These are phyloP conservation scores for Hydraecia micacea DNA, from an alignment of 2,888 invertebrate genomes.

Conservation along the genomic window DNA sequence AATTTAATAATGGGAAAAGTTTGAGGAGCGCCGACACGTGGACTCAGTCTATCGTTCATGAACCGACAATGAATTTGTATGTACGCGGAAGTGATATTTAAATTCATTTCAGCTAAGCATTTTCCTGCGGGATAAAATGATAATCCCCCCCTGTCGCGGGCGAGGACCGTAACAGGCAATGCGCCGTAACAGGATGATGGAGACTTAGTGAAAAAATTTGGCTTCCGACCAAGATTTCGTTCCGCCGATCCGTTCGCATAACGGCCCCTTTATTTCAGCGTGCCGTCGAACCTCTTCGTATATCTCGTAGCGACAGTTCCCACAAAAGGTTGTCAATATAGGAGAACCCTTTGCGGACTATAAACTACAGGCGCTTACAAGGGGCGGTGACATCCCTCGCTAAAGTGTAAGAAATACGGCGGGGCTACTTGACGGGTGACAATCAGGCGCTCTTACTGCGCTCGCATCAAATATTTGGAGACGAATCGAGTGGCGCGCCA, in stretches of 20 bases:
- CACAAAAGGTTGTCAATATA: conserved; percentile 64
- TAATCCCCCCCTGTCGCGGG: conserved; percentile 56
- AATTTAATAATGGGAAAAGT: conserved; percentile 73
- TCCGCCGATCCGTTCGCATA: conserved; percentile 41
- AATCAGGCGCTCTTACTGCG: conserved; percentile 48
- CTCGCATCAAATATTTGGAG: conserved; percentile 60
- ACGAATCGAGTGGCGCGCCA: conserved; percentile 55
- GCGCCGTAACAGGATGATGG: conserved; percentile 50
- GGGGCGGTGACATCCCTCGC: conserved; percentile 40
- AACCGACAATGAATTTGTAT: conserved; percentile 61
- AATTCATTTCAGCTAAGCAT: conserved; percentile 62
- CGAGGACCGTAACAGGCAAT: conserved; percentile 53
- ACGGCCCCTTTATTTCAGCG: conserved; percentile 59
- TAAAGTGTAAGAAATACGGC: conserved; percentile 60
- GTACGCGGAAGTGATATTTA: conserved; percentile 65
- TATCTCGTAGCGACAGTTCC: conserved; percentile 56
- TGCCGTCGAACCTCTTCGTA: conserved; percentile 54
- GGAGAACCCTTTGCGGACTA: conserved; percentile 62
- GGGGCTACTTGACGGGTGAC: conserved; percentile 47
- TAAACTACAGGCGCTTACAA: conserved; percentile 64
- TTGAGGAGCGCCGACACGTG: conserved; percentile 63
- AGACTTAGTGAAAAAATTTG: conserved; percentile 57
- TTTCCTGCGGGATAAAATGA: conserved; percentile 58
- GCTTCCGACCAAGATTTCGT: conserved; percentile 57
- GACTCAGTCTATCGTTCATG: conserved; percentile 50